A percentile compares a stretch with the other conserved stretches of the same genome.
phyloP scores from a whole-genome alignment of 2,113 vertebrate genomes.

The Clupea harengus region DNA sequence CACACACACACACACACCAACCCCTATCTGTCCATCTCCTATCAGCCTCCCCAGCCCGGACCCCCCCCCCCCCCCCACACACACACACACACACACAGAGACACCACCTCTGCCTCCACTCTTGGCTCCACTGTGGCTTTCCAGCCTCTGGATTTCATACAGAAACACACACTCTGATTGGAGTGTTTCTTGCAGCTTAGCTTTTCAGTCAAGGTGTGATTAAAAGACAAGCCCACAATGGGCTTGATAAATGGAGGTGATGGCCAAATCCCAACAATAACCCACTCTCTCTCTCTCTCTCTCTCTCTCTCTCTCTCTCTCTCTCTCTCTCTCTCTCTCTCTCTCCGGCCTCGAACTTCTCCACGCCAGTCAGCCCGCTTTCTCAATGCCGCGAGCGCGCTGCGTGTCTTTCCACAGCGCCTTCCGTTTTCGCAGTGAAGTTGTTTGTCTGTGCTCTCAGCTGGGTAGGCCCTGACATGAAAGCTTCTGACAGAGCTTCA shows the following conservation, averaged over 20 bases:
- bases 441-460: neutral
- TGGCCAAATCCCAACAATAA: neutral
- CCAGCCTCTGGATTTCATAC: neutral
- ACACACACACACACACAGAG: neutral
- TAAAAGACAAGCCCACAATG: neutral
- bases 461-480: too few relatives aligned
- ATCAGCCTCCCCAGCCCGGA: conserved; percentile 33
- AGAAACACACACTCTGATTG: neutral
- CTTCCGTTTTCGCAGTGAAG: neutral
- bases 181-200: neutral
- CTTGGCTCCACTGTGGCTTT: neutral
- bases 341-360: neutral
- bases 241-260: neutral
- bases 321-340: too few relatives aligned
- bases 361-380: too few relatives aligned
- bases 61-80: neutral
- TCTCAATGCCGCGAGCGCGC: too few relatives aligned
- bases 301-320: neutral
- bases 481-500: too few relatives aligned
- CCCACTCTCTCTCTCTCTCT: neutral
- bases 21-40: conserved; percentile 48
- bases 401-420: neutral
- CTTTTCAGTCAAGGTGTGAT: neutral
- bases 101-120: neutral
- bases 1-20: neutral